These are phyloP conservation scores for Microtus montanus DNA, from an alignment of 2,113 vertebrate species.

Conservation along the genomic window DNA sequence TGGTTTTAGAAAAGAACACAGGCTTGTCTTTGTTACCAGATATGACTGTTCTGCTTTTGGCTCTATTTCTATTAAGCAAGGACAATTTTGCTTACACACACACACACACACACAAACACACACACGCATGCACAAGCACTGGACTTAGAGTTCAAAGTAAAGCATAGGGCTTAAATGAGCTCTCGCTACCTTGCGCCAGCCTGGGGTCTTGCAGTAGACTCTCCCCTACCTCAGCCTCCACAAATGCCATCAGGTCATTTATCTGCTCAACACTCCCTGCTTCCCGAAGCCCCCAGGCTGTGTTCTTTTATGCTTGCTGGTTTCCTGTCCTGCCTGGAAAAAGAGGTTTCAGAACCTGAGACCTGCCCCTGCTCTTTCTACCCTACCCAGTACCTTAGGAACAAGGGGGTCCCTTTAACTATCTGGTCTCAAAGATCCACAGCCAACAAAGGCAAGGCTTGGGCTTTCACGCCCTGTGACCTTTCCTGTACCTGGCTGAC, in stretches of 20 bases:
- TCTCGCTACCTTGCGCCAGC: no score
- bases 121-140: no score
- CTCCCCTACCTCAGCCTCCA: neutral
- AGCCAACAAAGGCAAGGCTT: neutral
- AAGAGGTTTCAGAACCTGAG: neutral
- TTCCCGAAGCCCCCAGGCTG: neutral
- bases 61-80: conserved; percentile 20
- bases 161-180: neutral
- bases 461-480: neutral
- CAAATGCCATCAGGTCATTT: neutral
- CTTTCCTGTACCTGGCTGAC: neutral
- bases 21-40: neutral
- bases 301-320: neutral
- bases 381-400: neutral
- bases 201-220: neutral
- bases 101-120: no score
- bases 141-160: neutral
- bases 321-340: neutral
- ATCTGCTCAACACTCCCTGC: neutral
- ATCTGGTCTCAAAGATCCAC: neutral
- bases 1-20: neutral
- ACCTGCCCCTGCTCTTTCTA: no score
- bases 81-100: neutral
- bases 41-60: neutral
- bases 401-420: neutral